phyloP scores from a whole-genome alignment of 1,140 invertebrate species.

The Cryptotermes secundus region DNA sequence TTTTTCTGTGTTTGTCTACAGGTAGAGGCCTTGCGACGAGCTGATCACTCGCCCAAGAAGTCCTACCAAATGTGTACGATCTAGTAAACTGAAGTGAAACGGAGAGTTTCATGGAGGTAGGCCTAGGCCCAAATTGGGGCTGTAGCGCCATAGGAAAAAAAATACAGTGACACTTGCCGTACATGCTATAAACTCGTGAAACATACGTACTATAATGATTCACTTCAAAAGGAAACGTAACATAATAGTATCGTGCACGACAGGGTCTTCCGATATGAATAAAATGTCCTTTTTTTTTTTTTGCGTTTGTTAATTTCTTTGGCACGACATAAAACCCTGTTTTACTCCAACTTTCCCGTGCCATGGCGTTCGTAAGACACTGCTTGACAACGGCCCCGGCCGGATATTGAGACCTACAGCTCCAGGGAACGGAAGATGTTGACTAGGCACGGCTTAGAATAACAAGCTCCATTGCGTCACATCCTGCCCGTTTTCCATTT shows the following conservation, averaged over 20 bases:
- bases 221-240: neutral
- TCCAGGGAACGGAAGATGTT: neutral
- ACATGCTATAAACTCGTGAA: neutral
- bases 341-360: neutral
- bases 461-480: neutral
- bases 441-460: neutral
- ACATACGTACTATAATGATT: neutral
- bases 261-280: neutral
- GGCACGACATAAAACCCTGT: neutral
- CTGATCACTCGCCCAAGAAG: too few species aligned
- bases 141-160: too few species aligned
- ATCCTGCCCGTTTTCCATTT: neutral
- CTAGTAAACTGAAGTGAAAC: too few species aligned
- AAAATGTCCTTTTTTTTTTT: neutral
- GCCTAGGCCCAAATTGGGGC: too few species aligned
- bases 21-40: too few species aligned
- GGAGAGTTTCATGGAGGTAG: too few species aligned
- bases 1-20: too few species aligned
- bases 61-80: too few species aligned
- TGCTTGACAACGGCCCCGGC: neutral
- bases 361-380: neutral
- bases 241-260: neutral
- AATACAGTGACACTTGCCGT: too few species aligned
- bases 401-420: slow-evolving; percentile 12
- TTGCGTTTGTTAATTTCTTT: neutral